These are phyloP conservation scores for Premnoplex brunnescens DNA, from an alignment of 2,797 vertebrate species.

Conservation along the genomic window DNA sequence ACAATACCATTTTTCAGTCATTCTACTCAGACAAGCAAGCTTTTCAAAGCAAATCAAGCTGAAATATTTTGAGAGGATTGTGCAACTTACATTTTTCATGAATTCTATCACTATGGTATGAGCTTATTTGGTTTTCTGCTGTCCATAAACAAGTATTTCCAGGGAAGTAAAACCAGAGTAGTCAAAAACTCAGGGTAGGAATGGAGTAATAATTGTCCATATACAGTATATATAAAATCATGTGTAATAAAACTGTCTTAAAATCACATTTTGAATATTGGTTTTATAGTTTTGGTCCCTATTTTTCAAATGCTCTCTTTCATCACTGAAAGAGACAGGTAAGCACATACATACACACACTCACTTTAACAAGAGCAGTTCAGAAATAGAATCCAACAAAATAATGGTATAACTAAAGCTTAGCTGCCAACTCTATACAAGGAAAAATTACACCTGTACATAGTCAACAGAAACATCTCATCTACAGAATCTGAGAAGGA, in stretches of 20 bases:
- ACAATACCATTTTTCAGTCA: constrained; percentile 64
- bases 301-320: background rate
- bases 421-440: background rate
- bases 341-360: background rate
- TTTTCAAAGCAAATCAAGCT: constrained; percentile 65
- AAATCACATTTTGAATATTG: background rate
- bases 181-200: background rate
- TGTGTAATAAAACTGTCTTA: background rate
- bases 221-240: background rate
- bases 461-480: background rate
- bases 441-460: background rate
- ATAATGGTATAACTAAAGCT: background rate
- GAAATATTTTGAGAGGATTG: constrained; percentile 56
- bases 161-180: background rate
- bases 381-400: background rate
- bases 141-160: constrained; percentile 32
- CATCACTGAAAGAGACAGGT: background rate
- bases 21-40: constrained; percentile 59
- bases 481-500: background rate
- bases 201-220: background rate
- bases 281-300: background rate
- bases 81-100: constrained; percentile 5
- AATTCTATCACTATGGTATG: background rate
- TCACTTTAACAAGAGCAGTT: background rate
- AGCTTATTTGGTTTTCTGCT: constrained; percentile 15